Evolutionary conservation across 2,797 vertebrate genomes (phyloP).

Genomic region (Pipistrellus kuhlii): DNA sequence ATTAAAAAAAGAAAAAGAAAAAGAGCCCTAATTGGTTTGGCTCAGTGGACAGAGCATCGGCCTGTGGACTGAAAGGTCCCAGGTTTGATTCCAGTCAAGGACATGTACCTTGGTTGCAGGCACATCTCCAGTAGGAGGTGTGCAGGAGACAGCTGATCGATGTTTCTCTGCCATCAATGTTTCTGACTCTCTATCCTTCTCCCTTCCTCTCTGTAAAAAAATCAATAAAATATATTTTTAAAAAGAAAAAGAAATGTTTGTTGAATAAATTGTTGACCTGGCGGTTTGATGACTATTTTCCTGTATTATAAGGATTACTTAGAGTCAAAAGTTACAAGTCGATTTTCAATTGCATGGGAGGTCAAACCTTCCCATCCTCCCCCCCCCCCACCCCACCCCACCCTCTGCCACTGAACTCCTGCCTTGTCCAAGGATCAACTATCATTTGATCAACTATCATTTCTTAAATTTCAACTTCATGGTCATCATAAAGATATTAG

Average conservation of each 20-base stretch:
- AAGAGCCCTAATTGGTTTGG: no score
- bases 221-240: no score
- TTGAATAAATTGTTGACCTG: neutral
- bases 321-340: neutral
- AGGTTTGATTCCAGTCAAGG: no score
- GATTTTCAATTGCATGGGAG: neutral
- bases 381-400: rapidly evolving
- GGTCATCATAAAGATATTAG: neutral
- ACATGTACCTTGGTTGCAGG: no score
- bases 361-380: neutral
- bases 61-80: no score
- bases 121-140: no score
- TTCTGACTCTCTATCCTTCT: no score
- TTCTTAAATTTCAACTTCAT: slow-evolving; percentile 30
- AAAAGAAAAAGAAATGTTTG: neutral
- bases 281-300: neutral
- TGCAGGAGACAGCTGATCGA: no score
- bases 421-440: neutral
- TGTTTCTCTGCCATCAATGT: no score
- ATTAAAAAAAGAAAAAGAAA: neutral
- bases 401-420: neutral
- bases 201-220: no score
- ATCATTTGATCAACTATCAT: slow-evolving; percentile 14
- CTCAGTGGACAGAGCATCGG: no score
- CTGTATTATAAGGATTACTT: neutral